Evolutionary conservation across 2,797 vertebrate genomes (phyloP).

Genomic region (Pangasius djambal): DNA sequence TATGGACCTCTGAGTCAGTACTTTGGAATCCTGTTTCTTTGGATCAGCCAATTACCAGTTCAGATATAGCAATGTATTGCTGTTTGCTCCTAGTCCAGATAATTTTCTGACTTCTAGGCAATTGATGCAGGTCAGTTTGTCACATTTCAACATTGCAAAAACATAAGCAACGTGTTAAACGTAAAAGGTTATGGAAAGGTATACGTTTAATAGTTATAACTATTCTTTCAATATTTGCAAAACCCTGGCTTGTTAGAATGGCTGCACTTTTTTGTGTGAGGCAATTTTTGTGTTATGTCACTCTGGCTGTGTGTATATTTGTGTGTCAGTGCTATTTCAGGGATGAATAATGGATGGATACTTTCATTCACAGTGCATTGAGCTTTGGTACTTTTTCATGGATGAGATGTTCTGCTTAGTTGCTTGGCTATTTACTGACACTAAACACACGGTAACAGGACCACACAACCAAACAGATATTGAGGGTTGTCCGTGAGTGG

Average conservation of each 20-base stretch:
- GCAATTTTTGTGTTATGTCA: background rate
- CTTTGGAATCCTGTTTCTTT: slow-evolving; percentile 48
- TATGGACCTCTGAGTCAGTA: slow-evolving; percentile 51
- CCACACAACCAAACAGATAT: slow-evolving; percentile 48
- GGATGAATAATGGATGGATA: slow-evolving; percentile 52
- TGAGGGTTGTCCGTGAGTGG: slow-evolving; percentile 53
- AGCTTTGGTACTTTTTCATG: slow-evolving; percentile 42
- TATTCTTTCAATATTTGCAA: background rate
- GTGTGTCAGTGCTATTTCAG: slow-evolving; percentile 20
- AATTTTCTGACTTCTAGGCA: background rate
- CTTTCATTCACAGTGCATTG: slow-evolving; percentile 49
- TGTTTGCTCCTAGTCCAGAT: background rate
- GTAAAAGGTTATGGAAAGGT: background rate
- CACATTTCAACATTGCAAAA: background rate
- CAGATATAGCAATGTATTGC: background rate
- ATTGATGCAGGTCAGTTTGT: background rate
- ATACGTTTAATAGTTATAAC: background rate
- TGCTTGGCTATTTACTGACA: slow-evolving; percentile 59
- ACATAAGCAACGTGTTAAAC: background rate
- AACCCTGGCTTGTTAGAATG: background rate
- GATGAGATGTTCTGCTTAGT: slow-evolving; percentile 52
- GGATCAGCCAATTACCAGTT: slow-evolving; percentile 48
- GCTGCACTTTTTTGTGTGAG: background rate
- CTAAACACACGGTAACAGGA: slow-evolving; percentile 43
- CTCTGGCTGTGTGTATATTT: slow-evolving; percentile 14